These are phyloP conservation scores for Buceros bicornis DNA, from an alignment of 2,797 vertebrate species.

Conservation along the genomic window DNA sequence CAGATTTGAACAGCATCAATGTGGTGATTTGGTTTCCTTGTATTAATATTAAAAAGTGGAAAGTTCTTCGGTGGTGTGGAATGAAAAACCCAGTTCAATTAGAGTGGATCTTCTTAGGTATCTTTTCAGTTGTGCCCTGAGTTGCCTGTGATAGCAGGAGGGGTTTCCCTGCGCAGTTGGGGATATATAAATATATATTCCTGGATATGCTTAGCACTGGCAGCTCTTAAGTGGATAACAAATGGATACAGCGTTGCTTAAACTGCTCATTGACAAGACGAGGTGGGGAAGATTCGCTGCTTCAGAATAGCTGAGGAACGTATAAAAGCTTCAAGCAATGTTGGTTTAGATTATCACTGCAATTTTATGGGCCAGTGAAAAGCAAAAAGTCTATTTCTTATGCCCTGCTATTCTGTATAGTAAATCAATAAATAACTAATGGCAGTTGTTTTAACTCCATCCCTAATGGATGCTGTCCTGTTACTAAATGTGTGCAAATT, in stretches of 20 bases:
- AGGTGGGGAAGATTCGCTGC: not conserved
- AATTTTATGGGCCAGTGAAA: constrained; percentile 40
- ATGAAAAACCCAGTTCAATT: not conserved
- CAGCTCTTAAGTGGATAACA: constrained; percentile 3
- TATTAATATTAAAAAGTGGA: not conserved
- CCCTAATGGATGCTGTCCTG: not conserved
- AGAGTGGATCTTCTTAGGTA: not conserved
- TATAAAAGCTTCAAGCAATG: not conserved
- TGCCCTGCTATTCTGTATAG: not conserved
- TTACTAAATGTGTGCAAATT: not conserved
- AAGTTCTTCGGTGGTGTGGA: not conserved
- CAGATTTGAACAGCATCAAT: not conserved
- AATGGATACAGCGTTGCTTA: not conserved
- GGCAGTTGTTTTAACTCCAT: not conserved
- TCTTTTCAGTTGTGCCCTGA: not conserved
- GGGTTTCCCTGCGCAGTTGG: not conserved
- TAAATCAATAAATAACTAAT: constrained; percentile 47
- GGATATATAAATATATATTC: not conserved
- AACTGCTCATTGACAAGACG: not conserved
- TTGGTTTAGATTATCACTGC: not conserved
- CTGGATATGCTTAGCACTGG: not conserved
- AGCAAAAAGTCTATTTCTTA: constrained; percentile 12
- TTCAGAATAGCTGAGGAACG: not conserved
- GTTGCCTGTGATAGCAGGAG: not conserved
- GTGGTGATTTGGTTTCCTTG: not conserved